Evolutionary conservation across 2,113 vertebrate genomes (phyloP).

Genomic region (Dasypus novemcinctus): DNA sequence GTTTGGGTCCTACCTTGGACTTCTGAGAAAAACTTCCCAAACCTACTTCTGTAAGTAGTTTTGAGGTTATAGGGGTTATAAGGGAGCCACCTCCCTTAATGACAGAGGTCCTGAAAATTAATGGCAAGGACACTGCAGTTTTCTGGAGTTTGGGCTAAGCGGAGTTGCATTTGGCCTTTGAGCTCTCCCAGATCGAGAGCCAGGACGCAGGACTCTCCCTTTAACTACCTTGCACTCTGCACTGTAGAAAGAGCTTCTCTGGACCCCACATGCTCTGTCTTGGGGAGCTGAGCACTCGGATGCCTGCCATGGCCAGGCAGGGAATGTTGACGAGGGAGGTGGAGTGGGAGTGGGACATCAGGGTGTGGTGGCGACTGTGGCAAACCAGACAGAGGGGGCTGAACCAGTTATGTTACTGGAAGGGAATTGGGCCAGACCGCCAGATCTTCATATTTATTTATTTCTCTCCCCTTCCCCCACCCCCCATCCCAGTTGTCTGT

Average conservation of each 20-base stretch:
- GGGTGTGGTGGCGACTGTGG: neutral
- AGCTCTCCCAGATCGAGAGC: neutral
- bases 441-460: too few species aligned
- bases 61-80: too few species aligned
- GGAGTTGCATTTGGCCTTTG: neutral
- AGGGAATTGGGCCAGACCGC: neutral
- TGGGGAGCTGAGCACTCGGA: too few species aligned
- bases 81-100: neutral
- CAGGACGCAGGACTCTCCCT: neutral
- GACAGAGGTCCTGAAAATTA: neutral
- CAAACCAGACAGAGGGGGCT: neutral
- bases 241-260: neutral
- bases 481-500: too few species aligned
- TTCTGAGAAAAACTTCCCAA: constrained; percentile 6
- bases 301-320: neutral
- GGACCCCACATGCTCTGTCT: neutral
- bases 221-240: neutral
- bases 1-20: neutral
- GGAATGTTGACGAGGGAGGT: neutral
- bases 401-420: neutral
- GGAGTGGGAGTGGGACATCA: accelerated
- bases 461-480: too few species aligned
- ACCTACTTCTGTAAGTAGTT: too few species aligned
- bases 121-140: neutral
- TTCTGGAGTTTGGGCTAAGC: neutral